Conservation (phyloP, 37 sponge, comb jelly and placozoan species). For the Bolinopsis microptera region DNA sequence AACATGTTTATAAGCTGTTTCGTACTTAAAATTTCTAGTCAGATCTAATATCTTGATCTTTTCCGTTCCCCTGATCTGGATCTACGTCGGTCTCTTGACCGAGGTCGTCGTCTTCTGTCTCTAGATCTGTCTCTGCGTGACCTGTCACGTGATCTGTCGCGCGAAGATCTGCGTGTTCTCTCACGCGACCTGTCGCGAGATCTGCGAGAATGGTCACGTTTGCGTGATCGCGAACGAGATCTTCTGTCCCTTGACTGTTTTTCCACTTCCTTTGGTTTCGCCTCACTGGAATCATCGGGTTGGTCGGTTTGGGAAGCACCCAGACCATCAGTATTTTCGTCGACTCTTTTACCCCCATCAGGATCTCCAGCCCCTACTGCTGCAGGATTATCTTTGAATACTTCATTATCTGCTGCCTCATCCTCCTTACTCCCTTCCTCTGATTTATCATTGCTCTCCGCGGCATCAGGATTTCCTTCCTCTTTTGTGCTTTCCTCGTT, state of each 20-base stretch:
- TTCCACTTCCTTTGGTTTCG: not conserved
- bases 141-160: not conserved
- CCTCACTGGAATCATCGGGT: too few relatives aligned
- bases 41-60: not conserved
- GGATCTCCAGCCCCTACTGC: not conserved
- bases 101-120: not conserved
- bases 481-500: not conserved
- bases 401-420: not conserved
- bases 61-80: not conserved
- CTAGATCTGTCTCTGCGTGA: slow-evolving; percentile 3
- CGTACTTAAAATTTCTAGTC: too few relatives aligned
- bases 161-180: not conserved
- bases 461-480: not conserved
- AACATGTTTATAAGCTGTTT: too few relatives aligned
- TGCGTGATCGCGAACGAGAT: not conserved
- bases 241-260: too few relatives aligned
- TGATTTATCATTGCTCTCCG: not conserved
- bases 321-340: too few relatives aligned
- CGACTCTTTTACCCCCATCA: not conserved
- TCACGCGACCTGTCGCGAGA: not conserved
- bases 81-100: not conserved
- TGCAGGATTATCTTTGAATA: not conserved
- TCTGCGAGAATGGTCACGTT: not conserved
- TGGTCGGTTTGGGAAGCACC: not conserved
- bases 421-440: not conserved